Evolutionary conservation across 2,888 invertebrate species (phyloP).

Genomic region (Drosophila paramelanica): DNA sequence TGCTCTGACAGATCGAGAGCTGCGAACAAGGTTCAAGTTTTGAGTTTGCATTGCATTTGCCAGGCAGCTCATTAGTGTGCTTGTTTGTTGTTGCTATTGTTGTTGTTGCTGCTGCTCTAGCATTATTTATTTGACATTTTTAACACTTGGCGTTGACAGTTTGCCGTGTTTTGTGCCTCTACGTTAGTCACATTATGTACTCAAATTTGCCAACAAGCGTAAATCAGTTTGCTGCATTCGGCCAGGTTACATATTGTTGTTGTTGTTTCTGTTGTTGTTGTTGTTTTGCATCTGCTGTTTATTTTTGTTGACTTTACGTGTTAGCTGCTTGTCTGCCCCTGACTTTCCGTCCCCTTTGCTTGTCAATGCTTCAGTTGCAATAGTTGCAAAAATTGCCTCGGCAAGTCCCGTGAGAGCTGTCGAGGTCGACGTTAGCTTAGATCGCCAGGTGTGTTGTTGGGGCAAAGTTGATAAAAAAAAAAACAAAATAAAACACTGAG

Average conservation of each 20-base stretch:
- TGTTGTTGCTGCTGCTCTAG: slow-evolving; percentile 39
- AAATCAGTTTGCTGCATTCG: slow-evolving; percentile 69
- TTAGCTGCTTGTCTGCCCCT: slow-evolving; percentile 42
- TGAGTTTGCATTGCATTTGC: slow-evolving; percentile 59
- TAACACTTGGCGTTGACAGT: slow-evolving; percentile 66
- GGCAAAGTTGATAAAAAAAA: background rate
- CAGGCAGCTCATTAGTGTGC: slow-evolving; percentile 70
- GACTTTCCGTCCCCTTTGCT: slow-evolving; percentile 4
- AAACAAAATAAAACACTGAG: no score
- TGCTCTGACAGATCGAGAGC: slow-evolving; percentile 51
- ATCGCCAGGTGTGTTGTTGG: slow-evolving; percentile 2
- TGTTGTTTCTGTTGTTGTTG: slow-evolving; percentile 14
- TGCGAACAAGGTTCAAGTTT: slow-evolving; percentile 37
- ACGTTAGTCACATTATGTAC: slow-evolving; percentile 46
- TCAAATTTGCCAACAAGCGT: slow-evolving; percentile 54
- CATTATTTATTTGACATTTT: slow-evolving; percentile 73
- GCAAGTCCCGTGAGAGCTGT: background rate
- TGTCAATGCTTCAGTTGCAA: slow-evolving; percentile 17
- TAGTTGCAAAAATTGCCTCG: slow-evolving; percentile 1
- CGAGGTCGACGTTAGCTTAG: background rate
- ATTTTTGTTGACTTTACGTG: slow-evolving; percentile 59
- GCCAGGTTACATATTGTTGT: slow-evolving; percentile 10
- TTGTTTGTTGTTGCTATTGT: slow-evolving; percentile 45
- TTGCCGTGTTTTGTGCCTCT: slow-evolving; percentile 46
- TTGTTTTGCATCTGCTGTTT: slow-evolving; percentile 36